Base-by-base conservation (phyloP, 1,140 invertebrate genomes). In the Leptoteleia sp. region DNA sequence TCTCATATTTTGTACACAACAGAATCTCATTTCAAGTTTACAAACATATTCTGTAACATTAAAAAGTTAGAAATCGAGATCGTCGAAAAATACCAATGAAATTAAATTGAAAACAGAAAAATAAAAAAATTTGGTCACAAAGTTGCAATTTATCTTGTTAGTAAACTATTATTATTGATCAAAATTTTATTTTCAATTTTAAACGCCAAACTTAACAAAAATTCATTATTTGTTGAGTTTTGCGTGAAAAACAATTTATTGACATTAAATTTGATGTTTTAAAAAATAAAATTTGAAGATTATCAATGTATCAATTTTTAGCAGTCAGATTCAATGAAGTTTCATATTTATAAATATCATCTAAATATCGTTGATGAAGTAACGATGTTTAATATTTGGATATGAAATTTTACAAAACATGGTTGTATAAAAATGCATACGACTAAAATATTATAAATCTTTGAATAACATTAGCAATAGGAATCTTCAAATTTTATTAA, bases 401-500 rank as follows among this genome's bases (percentile, higher is more conserved):
- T 48, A 29, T 8, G 31, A 55, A 42, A n/a, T 19, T 1, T 40
- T 70, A 40, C 42, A 45, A 67, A 72, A 47, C n/a, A 54, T 65
- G 59, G 40, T 55, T 64, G 29, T 73, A 35, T 45, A 54, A 67
- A 54, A 45, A 4, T 43, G 16, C 16, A 48, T 19, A 12, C 1
- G 43, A 48, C 13, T 42, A 42, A 42, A 40, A 50, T 38, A 50
- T 64, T 64, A 64, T 2, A 42, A 42, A 42, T n/a, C 4, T 37
- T 19, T 12, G 5, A 61, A 35, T 6, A 17, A 27, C 22, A 6
- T 16, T 13, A 12, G 12, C 7, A 25, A 55, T 25, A 13, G 15
- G 31, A 37, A 72, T 65, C 59, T 65, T 75, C 71, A 75, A 75
- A 75, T 52, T 65, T 75, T 59, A 65, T 59, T 65, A 25, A 38